Evolutionary conservation across 2,888 invertebrate genomes (phyloP), one percentile per base, ranked within the genome.

Genomic region (Hydraecia micacea): DNA sequence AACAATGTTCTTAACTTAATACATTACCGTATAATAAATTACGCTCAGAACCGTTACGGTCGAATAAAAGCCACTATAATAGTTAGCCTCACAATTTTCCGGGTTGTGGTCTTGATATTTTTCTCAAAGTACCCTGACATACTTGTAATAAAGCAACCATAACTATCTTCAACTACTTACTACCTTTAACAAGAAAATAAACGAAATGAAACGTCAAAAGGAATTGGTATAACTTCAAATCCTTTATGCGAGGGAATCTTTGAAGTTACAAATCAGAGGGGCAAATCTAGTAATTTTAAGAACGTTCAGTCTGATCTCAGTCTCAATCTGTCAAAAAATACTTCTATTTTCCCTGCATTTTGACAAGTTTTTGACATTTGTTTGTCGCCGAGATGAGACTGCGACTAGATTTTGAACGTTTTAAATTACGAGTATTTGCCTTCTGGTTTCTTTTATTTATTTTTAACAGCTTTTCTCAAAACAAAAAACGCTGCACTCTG

Each of bases 391-490:
- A n/a, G n/a, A n/a, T n/a, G n/a, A n/a, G n/a, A n/a, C n/a, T n/a
- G n/a, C n/a, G n/a, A n/a, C n/a, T n/a, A n/a, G n/a, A n/a, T n/a
- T n/a, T n/a, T n/a, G n/a, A n/a, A n/a, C n/a, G n/a, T n/a, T n/a
- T n/a, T n/a, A n/a, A n/a, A n/a, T n/a, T n/a, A n/a, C n/a, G n/a
- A n/a, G n/a, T n/a, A n/a, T n/a, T n/a, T n/a, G n/a, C n/a, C n/a
- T n/a, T n/a, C n/a, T n/a, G n/a, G 32, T 15, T 32, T 25, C 8
- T 52, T 25, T 32, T 32, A 25, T 32, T 69, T 15, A 25, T 69
- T 32, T 25, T 78, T 65, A 73, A 9, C 32, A 11, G 25, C 65
- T 78, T 58, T n/a, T 32, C 36, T 28, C 52, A 65, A 77, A 46
- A n/a, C 7, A 25, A 18, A 66, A 66, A 66, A 9, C n/a, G 18